Evolutionary conservation across 2,113 vertebrate species (phyloP), one percentile per base, ranked within the genome.

Genomic region (Austrofundulus limnaeus): DNA sequence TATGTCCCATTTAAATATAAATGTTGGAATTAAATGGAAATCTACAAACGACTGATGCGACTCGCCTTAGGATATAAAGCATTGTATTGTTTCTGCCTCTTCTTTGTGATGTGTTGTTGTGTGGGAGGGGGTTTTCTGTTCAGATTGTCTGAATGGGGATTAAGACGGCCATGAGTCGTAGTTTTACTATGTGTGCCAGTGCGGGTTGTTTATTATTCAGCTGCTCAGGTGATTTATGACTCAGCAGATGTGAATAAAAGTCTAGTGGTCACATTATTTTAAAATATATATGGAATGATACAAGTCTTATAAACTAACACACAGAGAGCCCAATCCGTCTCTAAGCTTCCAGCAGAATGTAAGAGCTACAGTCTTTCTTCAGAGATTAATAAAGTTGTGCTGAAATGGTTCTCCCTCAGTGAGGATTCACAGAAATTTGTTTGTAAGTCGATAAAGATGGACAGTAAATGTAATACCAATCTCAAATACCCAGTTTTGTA

Each of bases 161-260:
- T 24, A 16, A 23, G 4, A 24, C 14, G 21, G 46, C 13, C 46
- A 24, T 2, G 2, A 20, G 13, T 4, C 19, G 23, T 28, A 23
- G 13, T 24, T 23, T 48, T 12, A 12, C 14, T 12, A 48, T 24
- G 7, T 39, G 46, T 15, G 64, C 42, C 2, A 1, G 8, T 15
- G 9, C 19, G 60, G 19, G 14, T 46, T 54, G 52, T 34, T 47
- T 75, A 49, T 63, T 42, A 31, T 41, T 72, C 43, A 20, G 39
- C 53, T 2, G 17, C 37, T 9, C 41, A 41, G 52, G 70, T 62
- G 63, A 74, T 67, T 64, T 25, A 53, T 31, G 16, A 24, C 42
- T 23, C 31, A 57, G 28, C 41, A 25, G 25, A 61, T 37, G 47
- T 12, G 2, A 76, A 61, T 66, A 43, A 76, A 79, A 67, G 37